Base-by-base conservation (phyloP, 35 echinoderm and acorn worm genomes). In the Lytechinus pictus region DNA sequence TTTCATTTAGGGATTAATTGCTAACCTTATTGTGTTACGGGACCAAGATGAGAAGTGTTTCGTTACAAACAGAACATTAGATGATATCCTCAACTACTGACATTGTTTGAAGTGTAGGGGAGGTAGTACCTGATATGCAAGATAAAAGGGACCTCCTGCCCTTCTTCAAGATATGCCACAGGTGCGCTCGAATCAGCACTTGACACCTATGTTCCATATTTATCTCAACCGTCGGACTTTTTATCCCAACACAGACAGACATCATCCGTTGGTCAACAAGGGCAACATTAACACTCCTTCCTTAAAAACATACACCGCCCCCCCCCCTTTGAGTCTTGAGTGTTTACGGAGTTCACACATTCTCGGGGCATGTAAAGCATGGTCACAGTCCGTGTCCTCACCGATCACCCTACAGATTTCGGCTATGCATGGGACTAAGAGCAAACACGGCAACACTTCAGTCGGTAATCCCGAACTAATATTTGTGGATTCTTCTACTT, bases 391-490 rank as follows among this genome's bases (percentile, higher is more conserved):
- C 66, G 66, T 79, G 66, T 24, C 66, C 5, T 79, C 16, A 24
- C 66, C 66, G n/a, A 79, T 14, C 66, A 8, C 66, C 66, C 66
- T 79, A 16, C 66, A 79, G 66, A 79, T 79, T 79, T 79, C 21
- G 66, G 19, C 16, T 79, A 79, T 79, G 66, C 19, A 79, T n/a
- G 66, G 66, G 66, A 79, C 66, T 79, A 79, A 44, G 1, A 79
- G 66, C 66, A 79, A 79, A 79, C 19, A 79, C 66, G 66, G 66
- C 66, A 79, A 79, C 66, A 79, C 66, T 79, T 79, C 66, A 79
- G 66, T 24, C n/a, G 19, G 66, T 79, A 79, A 79, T 79, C 19
- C 66, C 66, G 66, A 7, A 79, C 66, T 79, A 79, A 79, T 79
- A 79, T 79, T 79, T 79, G 66, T 79, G 66, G 16, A 79, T 79